Evolutionary conservation across 2,113 vertebrate genomes (phyloP).

Genomic region (Strigops habroptila): DNA sequence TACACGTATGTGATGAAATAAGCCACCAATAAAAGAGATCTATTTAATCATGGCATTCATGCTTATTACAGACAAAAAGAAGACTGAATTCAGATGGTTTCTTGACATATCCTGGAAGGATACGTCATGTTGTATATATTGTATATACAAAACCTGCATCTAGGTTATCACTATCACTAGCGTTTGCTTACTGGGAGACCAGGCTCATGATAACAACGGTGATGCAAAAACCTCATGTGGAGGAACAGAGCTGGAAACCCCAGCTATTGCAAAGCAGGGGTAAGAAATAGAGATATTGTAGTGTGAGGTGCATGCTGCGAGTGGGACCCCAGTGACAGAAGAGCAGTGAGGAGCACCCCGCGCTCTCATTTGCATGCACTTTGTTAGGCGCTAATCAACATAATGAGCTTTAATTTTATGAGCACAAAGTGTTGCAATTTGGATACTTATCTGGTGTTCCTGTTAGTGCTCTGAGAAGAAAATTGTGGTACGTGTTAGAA

Average conservation of each 20-base stretch:
- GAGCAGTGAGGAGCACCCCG: background rate
- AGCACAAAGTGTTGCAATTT: constrained; percentile 44
- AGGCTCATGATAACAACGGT: background rate
- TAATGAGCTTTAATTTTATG: constrained; percentile 56
- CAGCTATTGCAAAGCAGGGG: background rate
- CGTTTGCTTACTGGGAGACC: background rate
- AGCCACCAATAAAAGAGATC: background rate
- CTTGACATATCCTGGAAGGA: background rate
- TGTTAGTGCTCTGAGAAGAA: background rate
- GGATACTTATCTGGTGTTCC: constrained; percentile 34
- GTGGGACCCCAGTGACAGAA: background rate
- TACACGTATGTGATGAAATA: background rate
- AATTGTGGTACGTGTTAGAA: background rate
- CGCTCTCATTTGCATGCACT: background rate
- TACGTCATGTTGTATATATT: background rate
- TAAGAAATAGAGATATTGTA: background rate
- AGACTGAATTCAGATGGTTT: background rate
- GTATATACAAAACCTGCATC: background rate
- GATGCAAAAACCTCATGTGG: background rate
- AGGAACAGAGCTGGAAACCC: background rate
- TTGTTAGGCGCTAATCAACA: constrained; percentile 27
- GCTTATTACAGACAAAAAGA: background rate
- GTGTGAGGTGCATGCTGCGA: background rate
- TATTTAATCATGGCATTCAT: background rate
- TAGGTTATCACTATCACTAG: background rate